phyloP scores from a whole-genome alignment of 1,140 invertebrate genomes.

The Potamilus streckersoni region DNA sequence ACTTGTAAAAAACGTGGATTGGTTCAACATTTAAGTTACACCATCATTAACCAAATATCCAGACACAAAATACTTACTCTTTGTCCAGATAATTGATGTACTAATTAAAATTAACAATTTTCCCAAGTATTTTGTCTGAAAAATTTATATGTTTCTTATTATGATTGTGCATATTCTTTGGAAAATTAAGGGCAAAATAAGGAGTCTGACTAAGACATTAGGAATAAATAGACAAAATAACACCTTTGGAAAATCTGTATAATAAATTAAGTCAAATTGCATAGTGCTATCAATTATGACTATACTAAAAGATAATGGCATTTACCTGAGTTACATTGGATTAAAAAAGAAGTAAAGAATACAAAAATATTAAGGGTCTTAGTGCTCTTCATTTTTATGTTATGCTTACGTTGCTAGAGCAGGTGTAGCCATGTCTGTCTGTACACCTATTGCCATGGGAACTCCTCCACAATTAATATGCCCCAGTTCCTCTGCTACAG shows the following conservation, averaged over 20 bases:
- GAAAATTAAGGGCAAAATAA: no score
- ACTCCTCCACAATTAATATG: conserved; percentile 72
- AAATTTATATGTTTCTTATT: no score
- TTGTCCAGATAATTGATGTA: no score
- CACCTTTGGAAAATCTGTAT: background rate
- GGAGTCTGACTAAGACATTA: background rate
- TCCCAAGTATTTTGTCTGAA: no score
- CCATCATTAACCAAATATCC: no score
- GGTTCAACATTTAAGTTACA: no score
- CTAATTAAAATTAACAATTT: no score
- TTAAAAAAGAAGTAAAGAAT: background rate
- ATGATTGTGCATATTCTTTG: no score
- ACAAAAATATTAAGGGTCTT: background rate
- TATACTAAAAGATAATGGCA: background rate
- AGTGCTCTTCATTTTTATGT: background rate
- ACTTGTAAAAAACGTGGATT: no score
- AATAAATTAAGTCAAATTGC: background rate
- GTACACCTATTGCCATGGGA: conserved; percentile 73
- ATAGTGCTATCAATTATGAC: background rate
- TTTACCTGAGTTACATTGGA: background rate
- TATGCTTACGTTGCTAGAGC: conserved; percentile 66
- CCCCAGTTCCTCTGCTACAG: conserved; percentile 73
- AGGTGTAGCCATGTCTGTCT: conserved; percentile 73
- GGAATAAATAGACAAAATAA: background rate
- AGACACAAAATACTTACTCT: no score